These are phyloP conservation scores for Bombyx mori DNA, from an alignment of 1,140 invertebrate genomes.

Conservation along the genomic window DNA sequence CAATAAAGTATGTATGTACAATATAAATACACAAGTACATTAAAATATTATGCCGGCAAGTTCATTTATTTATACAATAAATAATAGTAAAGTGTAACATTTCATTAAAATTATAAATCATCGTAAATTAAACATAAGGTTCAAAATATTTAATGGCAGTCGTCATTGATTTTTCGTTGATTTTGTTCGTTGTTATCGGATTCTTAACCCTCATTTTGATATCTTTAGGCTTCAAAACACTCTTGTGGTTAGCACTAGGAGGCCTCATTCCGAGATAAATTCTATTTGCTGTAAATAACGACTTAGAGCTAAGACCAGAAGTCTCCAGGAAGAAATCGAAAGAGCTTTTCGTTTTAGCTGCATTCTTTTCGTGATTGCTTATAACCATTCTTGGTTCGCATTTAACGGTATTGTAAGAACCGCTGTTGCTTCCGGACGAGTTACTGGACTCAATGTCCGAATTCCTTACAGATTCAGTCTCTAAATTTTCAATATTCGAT, in stretches of 20 bases:
- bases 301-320: conserved; percentile 85
- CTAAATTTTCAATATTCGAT: conserved; percentile 70
- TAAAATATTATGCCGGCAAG: conserved; percentile 63
- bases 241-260: conserved; percentile 81
- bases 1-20: conserved; percentile 56
- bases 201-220: conserved; percentile 77
- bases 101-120: conserved; percentile 26
- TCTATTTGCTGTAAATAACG: conserved; percentile 80
- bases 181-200: conserved; percentile 62
- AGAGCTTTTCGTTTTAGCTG: conserved; percentile 47
- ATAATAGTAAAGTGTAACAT: conserved; percentile 46
- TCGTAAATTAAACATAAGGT: conserved; percentile 61
- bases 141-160: conserved; percentile 72
- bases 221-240: conserved; percentile 83
- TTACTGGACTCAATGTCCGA: conserved; percentile 70
- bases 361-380: conserved; percentile 33
- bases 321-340: conserved; percentile 85
- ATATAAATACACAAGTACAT: conserved; percentile 53
- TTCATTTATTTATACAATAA: conserved; percentile 65
- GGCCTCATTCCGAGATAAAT: conserved; percentile 51
- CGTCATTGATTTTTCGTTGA: conserved; percentile 67
- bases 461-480: conserved; percentile 69
- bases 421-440: conserved; percentile 69
- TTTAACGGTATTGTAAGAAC: conserved; percentile 69
- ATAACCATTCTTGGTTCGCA: conserved; percentile 59